These are phyloP conservation scores for Thamnophis elegans DNA, from an alignment of 2,797 vertebrate species.

Conservation along the genomic window DNA sequence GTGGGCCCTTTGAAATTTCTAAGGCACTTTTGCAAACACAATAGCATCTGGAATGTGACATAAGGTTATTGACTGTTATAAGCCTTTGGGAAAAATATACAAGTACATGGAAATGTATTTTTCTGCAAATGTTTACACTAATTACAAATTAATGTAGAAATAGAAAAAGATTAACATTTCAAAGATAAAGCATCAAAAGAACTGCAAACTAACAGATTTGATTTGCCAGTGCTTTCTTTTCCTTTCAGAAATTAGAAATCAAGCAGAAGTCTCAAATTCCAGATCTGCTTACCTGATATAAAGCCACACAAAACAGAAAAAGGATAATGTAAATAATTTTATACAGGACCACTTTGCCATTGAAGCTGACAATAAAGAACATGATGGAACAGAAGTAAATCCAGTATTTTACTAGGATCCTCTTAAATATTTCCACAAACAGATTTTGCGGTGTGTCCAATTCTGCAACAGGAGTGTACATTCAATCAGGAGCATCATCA, in stretches of 20 bases:
- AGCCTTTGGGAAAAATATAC: neutral
- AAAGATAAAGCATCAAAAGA: neutral
- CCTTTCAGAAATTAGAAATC: neutral
- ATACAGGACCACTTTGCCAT: slow-evolving; percentile 73
- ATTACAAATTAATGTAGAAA: neutral
- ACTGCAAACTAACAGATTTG: neutral
- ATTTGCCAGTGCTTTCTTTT: neutral
- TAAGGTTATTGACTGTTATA: neutral
- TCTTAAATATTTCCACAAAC: slow-evolving; percentile 70
- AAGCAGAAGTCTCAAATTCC: neutral
- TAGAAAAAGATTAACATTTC: neutral
- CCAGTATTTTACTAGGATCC: slow-evolving; percentile 75
- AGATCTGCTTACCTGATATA: slow-evolving; percentile 58
- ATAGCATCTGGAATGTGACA: neutral
- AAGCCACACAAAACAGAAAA: slow-evolving; percentile 72
- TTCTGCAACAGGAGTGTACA: slow-evolving; percentile 52
- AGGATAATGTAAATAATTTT: slow-evolving; percentile 77
- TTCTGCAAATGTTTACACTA: neutral
- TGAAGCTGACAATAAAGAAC: slow-evolving; percentile 79
- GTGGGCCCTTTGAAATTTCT: neutral
- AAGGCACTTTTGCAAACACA: neutral
- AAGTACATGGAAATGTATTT: neutral
- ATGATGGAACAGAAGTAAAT: slow-evolving; percentile 78
- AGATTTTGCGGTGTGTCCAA: slow-evolving; percentile 44
- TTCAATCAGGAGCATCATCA: slow-evolving; percentile 2